Evolutionary conservation across 64 coral and sea anemone genomes (phyloP).

Genomic region (Montipora efflorescens): DNA sequence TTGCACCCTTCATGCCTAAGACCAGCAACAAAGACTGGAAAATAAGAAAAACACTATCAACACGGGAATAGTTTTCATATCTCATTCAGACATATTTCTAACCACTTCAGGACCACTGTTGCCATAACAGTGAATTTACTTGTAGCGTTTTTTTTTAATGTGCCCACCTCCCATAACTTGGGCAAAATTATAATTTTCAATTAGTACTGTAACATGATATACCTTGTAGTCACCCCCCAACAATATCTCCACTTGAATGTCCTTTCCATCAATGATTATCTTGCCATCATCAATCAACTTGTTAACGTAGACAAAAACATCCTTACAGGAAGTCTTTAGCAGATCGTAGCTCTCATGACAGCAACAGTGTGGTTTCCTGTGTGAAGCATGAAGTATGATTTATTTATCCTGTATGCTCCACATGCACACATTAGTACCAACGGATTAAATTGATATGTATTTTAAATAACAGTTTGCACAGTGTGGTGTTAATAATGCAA

Average conservation of each 20-base stretch:
- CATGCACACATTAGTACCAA: too few relatives aligned
- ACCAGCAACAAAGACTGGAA: slow-evolving; percentile 8
- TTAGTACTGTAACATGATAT: neutral
- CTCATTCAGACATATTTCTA: neutral
- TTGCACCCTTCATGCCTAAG: neutral
- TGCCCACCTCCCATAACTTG: slow-evolving; percentile 7
- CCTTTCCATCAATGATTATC: neutral
- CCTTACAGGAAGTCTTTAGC: neutral
- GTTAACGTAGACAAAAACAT: neutral
- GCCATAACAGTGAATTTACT: neutral
- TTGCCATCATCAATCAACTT: neutral
- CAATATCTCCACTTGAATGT: neutral
- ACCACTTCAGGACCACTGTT: neutral
- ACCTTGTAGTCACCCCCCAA: neutral
- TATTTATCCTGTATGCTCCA: too few relatives aligned
- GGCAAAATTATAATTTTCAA: neutral
- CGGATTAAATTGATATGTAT: too few relatives aligned
- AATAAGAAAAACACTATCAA: neutral
- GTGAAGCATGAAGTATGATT: neutral
- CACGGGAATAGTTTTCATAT: neutral
- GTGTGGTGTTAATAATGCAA: too few relatives aligned
- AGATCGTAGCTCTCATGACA: neutral
- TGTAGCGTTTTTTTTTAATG: neutral
- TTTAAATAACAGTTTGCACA: too few relatives aligned
- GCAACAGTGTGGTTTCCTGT: neutral